Evolutionary conservation across 1,140 invertebrate genomes (phyloP), one percentile per base, ranked within the genome.

Genomic region (Drosophila rhopaloa): DNA sequence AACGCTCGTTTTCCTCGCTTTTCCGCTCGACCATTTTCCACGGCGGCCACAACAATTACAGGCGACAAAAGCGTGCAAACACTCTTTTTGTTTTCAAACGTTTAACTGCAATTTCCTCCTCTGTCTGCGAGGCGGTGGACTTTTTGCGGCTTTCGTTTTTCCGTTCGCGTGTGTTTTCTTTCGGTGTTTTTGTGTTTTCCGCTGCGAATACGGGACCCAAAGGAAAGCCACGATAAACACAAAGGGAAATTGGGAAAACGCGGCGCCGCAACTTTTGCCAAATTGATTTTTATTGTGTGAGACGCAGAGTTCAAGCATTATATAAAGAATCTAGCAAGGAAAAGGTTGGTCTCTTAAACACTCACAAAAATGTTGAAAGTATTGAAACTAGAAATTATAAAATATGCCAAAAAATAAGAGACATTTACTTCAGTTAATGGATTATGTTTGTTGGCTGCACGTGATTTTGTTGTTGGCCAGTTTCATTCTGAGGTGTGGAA

Each of bases 211-310:
- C 47, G 56, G 55, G 10, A 66, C 51, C 19, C 9, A 27, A 70
- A 60, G 38, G 16, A 29, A 67, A 72, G 66, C 72, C 57, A 72
- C 62, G 63, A 63, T 68, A 79, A 85, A 80, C 60, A 78, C 62
- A 63, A 72, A 76, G 74, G 62, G 14, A 65, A 79, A 70, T 48
- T 66, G 48, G 61, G 66, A 76, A 79, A 76, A 71, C 60, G 63
- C 54, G 67, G 54, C 46, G 75, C 51, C 76, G 82, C 70, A 53
- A 86, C 67, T 56, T 61, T 82, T 86, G 76, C 76, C 74, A 90
- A 90, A 90, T 86, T 85, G 81, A 90, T 88, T 85, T 82, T 79
- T 85, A 79, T 89, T 86, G 72, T 61, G 54, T 74, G 60, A 50
- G 86, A 76, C 62, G 79, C 62, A 71, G 70, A 65, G 68, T 70